These are phyloP conservation scores for Lomographa bimaculata DNA, from an alignment of 2,888 invertebrate species.

Conservation along the genomic window DNA sequence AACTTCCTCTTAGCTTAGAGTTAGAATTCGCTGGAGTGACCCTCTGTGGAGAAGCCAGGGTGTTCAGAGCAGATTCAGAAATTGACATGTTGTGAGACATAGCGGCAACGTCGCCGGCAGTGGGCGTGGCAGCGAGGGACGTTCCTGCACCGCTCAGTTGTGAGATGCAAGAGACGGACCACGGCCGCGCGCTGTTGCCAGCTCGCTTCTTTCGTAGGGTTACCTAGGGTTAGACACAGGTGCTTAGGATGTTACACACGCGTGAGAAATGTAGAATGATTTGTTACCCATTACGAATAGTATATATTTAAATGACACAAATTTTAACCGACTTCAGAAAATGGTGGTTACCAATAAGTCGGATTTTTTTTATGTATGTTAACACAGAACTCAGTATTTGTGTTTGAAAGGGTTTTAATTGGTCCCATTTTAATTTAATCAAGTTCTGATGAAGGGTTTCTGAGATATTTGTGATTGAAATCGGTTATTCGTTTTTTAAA, in stretches of 20 bases:
- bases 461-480: too few relatives aligned
- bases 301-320: too few relatives aligned
- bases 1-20: slow-evolving; percentile 73
- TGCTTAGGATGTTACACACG: slow-evolving; percentile 7
- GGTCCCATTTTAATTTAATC: too few relatives aligned
- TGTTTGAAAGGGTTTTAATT: too few relatives aligned
- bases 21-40: slow-evolving; percentile 71
- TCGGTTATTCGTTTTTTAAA: too few relatives aligned
- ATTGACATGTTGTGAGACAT: slow-evolving; percentile 89
- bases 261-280: too few relatives aligned
- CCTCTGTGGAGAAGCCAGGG: slow-evolving; percentile 82
- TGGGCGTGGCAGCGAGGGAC: slow-evolving; percentile 70
- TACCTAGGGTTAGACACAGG: slow-evolving; percentile 33
- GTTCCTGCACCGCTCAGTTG: slow-evolving; percentile 84
- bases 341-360: too few relatives aligned
- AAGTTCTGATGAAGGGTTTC: too few relatives aligned
- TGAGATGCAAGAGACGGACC: slow-evolving; percentile 94
- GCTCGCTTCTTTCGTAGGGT: slow-evolving; percentile 84
- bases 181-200: slow-evolving; percentile 87
- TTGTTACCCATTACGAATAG: too few relatives aligned
- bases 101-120: slow-evolving; percentile 58
- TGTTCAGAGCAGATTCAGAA: slow-evolving; percentile 94
- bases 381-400: too few relatives aligned
- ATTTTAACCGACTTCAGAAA: too few relatives aligned
- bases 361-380: too few relatives aligned